Evolutionary conservation across 1,140 invertebrate genomes (phyloP).

Genomic region (Calephelis nemesis): DNA sequence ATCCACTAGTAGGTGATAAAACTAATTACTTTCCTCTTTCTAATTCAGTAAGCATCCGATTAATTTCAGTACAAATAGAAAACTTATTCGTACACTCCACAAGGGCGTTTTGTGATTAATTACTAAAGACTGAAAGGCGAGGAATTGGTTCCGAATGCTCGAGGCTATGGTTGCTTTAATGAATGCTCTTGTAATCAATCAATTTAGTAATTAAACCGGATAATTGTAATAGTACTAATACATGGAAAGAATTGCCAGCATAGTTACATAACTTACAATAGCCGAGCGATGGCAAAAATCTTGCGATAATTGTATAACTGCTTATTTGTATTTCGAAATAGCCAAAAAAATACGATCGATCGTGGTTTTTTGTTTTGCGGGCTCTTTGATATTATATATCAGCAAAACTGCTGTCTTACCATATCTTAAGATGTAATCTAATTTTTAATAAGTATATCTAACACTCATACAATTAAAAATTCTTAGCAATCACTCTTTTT

Average conservation of each 20-base stretch:
- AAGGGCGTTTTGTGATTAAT: slow-evolving; percentile 16
- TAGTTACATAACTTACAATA: not conserved
- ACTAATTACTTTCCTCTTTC: not conserved
- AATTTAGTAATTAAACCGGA: slow-evolving; percentile 5
- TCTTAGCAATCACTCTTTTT: no score
- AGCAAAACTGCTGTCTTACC: no score
- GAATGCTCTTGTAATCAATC: slow-evolving; percentile 17
- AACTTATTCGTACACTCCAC: slow-evolving; percentile 4
- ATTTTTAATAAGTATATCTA: no score
- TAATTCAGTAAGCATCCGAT: not conserved
- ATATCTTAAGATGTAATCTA: no score
- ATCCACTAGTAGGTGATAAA: not conserved
- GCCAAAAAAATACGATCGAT: no score
- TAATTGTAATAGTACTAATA: not conserved
- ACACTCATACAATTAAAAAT: no score
- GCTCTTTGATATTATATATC: no score
- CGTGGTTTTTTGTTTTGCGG: no score
- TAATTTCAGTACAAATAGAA: slow-evolving; percentile 4
- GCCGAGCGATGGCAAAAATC: no score
- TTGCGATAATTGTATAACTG: no score
- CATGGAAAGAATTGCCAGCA: not conserved
- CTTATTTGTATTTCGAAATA: no score
- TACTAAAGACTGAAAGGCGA: slow-evolving; percentile 13
- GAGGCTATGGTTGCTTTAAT: slow-evolving; percentile 6
- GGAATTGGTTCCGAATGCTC: slow-evolving; percentile 14